Evolutionary conservation across 2,113 vertebrate species (phyloP).

Genomic region (Glareola pratincola): DNA sequence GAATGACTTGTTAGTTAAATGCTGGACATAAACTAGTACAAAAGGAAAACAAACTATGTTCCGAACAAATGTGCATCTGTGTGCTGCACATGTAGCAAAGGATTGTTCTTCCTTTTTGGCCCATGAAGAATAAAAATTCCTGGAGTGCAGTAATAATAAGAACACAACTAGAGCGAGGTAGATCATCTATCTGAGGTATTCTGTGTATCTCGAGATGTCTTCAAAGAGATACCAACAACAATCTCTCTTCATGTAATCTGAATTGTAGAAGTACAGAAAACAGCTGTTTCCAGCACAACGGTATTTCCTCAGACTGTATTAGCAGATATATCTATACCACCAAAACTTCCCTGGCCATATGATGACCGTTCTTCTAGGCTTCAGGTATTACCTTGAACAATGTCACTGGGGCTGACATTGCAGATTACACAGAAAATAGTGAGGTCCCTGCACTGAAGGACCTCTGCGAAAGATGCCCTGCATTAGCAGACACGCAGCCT

Average conservation of each 20-base stretch:
- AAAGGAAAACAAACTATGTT: not conserved
- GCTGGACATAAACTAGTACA: not conserved
- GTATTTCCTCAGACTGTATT: not conserved
- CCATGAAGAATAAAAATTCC: not conserved
- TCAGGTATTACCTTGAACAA: not conserved
- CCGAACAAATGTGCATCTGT: not conserved
- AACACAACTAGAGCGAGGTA: not conserved
- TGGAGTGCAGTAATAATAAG: not conserved
- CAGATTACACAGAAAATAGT: not conserved
- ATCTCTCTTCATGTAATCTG: not conserved
- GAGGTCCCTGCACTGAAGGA: not conserved
- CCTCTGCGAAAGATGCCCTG: not conserved
- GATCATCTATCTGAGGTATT: not conserved
- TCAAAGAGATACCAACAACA: not conserved
- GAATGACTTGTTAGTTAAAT: not conserved
- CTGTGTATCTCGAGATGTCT: not conserved
- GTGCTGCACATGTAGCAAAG: not conserved
- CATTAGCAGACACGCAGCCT: not conserved
- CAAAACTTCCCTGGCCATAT: not conserved
- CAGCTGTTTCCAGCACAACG: not conserved
- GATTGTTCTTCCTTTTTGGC: not conserved
- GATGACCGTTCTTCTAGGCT: not conserved
- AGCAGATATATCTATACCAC: not conserved
- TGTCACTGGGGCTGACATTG: too few species aligned
- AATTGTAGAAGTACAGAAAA: not conserved